Percentiles rank a stretch among this genome's conserved stretches.
Evolutionary conservation across 2,797 vertebrate species (phyloP).

Genomic region (Spatula clypeata): DNA sequence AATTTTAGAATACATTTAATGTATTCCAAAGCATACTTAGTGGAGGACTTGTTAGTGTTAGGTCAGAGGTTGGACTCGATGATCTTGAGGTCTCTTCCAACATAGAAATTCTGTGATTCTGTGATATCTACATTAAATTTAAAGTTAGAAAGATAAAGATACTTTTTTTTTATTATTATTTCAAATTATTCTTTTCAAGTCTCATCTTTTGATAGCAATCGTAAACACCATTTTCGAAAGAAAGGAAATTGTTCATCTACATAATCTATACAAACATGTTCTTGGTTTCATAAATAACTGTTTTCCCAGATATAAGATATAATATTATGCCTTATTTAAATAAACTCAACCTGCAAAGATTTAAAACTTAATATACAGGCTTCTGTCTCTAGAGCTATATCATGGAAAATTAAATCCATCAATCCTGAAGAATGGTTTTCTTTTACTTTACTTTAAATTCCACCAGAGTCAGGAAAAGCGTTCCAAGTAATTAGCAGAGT

Average conservation of each 20-base stretch:
- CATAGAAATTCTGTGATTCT: too few species aligned
- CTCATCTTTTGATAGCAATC: neutral
- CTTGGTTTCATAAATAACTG: neutral
- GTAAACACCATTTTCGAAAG: neutral
- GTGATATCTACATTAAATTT: neutral
- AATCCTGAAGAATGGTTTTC: slow-evolving; percentile 40
- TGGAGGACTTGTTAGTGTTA: too few species aligned
- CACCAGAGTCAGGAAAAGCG: neutral
- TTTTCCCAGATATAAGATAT: neutral
- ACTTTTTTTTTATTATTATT: neutral
- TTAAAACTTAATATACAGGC: slow-evolving; percentile 56
- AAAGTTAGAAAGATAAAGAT: neutral
- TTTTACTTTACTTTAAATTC: slow-evolving; percentile 11
- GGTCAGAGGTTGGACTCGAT: too few species aligned
- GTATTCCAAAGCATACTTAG: neutral
- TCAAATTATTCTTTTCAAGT: neutral
- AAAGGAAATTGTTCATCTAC: neutral
- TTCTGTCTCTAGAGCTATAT: slow-evolving; percentile 24
- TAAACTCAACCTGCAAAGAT: slow-evolving; percentile 52
- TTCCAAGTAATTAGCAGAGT: slow-evolving; percentile 42
- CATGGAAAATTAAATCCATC: slow-evolving; percentile 64
- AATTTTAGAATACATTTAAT: neutral
- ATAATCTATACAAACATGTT: neutral
- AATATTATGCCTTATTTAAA: slow-evolving; percentile 56
- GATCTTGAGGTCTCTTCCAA: too few species aligned